Evolutionary conservation across 2,888 invertebrate genomes (phyloP), one percentile per base, ranked within the genome.

Genomic region (Machimus rusticus): DNA sequence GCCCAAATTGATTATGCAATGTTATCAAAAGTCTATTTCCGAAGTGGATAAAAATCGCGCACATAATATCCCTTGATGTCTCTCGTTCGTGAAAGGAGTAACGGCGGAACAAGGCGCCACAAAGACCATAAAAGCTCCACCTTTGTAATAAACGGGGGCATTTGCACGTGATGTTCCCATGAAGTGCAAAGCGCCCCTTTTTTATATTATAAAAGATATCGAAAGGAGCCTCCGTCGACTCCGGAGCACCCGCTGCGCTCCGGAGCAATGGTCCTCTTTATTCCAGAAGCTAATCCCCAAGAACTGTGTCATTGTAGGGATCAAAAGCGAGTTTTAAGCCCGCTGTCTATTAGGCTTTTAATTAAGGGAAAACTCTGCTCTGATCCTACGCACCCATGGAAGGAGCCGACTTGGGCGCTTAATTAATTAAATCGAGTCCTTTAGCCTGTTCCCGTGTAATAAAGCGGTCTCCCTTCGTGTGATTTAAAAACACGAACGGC

Each of bases 21-120:
- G 57, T 81, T 37, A 82, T 82, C 82, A 82, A 82, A 82, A 82
- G 82, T 57, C 82, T 82, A 82, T 82, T 82, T 82, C 82, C 82
- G 57, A 82, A 82, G 82, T 82, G 82, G 82, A 57, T 82, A 57
- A 82, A 82, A 82, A 82, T 82, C 82, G 82, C 19, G 57, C 82
- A 57, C 34, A 57, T 82, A 57, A 82, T 39, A 82, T 82, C 82
- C 34, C 37, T 34, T 66, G 46, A 34, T 39, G 82, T 82, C 57
- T 57, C 82, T 57, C 57, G 57, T 82, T 57, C 82, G 66, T 82
- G n/a, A 55, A 82, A 57, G 34, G 57, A 82, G 82, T 66, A 66
- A 66, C 37, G 55, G 19, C 31, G 57, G 82, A 82, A 82, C 66
- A 66, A 82, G 82, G 82, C 82, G 82, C 82, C 82, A 82, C 37